Evolutionary conservation across 1,140 invertebrate genomes (phyloP), one percentile per base, ranked within the genome.

Genomic region (Yoshiicerus persimilis): DNA sequence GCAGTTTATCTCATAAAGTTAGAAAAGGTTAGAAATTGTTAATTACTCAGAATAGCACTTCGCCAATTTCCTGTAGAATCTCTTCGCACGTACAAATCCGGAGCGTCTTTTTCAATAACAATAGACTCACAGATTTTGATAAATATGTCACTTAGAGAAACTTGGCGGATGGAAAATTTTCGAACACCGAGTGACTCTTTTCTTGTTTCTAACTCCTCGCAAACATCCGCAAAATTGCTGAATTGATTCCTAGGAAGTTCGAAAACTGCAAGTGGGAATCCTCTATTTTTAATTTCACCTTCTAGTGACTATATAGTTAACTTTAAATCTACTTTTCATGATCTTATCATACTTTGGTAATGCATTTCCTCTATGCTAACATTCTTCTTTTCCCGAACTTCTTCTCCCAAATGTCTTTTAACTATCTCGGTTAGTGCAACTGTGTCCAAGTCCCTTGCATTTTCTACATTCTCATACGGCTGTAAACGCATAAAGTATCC

Each of bases 61-160:
- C 41, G 70, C 30, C 86, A 32, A 11, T 86, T 64, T 27, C 87
- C 88, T 8, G 34, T 32, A 0, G 80, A 89, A 34, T 80, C 56
- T 25, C 86, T n/a, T 4, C 90, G 84, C 0, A 90, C 84, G 47
- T 86, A 87, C 13, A 89, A 66, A 66, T 90, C 90, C 2, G 85
- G 88, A 6, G 88, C 30, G 34, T 86, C 66, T 1, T 84, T 34
- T 25, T 88, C 87, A 23, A 84, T 39, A n/a, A 70, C 41, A n/a
- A 89, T 64, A 0, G 88, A 75, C 30, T 88, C 87, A 41, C 88
- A 90, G 20, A 90, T 89, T 64, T 88, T 90, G 23, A 89, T 88
- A 25, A 90, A 90, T 39, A 90, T 88, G 34, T 90, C 90, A 70
- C 86, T 84, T 2, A 90, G 66, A 2, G 25, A 66, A 4, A 89